phyloP scores from a whole-genome alignment of 2,888 invertebrate genomes.

The Dione vanillae region DNA sequence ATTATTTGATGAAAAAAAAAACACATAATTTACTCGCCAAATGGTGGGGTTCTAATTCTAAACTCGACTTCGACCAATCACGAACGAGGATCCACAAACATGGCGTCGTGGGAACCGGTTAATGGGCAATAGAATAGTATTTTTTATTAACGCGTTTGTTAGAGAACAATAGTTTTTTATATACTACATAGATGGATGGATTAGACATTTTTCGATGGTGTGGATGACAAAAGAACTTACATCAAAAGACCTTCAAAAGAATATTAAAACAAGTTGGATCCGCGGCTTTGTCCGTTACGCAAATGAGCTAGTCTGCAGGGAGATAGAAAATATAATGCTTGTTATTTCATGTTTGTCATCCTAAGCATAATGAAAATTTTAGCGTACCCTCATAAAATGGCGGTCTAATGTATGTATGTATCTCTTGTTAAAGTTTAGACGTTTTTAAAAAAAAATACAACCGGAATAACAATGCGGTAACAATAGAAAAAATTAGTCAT shows the following conservation, averaged over 20 bases:
- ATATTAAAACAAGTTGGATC: constrained; percentile 24
- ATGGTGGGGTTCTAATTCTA: constrained; percentile 85
- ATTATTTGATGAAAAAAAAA: constrained; percentile 76
- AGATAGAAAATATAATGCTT: constrained; percentile 12
- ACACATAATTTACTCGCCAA: constrained; percentile 81
- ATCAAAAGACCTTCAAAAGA: constrained; percentile 24
- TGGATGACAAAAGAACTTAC: constrained; percentile 22
- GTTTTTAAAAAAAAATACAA: constrained; percentile 6
- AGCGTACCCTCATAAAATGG: neutral
- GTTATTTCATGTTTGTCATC: neutral
- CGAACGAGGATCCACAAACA: constrained; percentile 81
- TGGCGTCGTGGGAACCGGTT: constrained; percentile 84
- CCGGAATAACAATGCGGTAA: constrained; percentile 14
- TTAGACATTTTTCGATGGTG: constrained; percentile 42
- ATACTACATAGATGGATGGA: constrained; percentile 47
- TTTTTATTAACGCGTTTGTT: constrained; percentile 73
- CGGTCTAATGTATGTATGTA: constrained; percentile 4
- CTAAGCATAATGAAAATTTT: constrained; percentile 26
- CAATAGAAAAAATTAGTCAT: constrained; percentile 21
- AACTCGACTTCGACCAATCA: constrained; percentile 82
- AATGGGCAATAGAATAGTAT: constrained; percentile 82
- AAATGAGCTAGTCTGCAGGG: constrained; percentile 16
- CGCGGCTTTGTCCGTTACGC: constrained; percentile 18
- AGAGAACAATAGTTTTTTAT: constrained; percentile 69
- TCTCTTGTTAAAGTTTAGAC: constrained; percentile 17